Percentiles rank a stretch among this genome's conserved stretches.
phyloP scores from a whole-genome alignment of 2,113 vertebrate species.

The Cheirogaleus medius region DNA sequence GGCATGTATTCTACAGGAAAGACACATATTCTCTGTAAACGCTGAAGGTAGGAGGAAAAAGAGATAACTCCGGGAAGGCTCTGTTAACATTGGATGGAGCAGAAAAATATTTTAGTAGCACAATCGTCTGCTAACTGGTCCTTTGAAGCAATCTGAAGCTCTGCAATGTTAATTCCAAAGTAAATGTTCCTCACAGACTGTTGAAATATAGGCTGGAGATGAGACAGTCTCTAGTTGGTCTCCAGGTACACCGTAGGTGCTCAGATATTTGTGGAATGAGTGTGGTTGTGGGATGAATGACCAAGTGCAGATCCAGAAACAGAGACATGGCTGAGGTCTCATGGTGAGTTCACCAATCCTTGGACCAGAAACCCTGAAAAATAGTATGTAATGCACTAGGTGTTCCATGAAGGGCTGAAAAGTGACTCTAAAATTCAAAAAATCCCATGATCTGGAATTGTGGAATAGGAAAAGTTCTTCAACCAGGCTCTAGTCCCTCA shows the following conservation, averaged over 20 bases:
- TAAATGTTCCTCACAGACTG: not conserved
- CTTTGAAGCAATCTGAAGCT: not conserved
- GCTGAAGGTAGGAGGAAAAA: slow-evolving; percentile 3
- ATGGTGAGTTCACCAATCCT: not conserved
- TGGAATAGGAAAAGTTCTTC: not conserved
- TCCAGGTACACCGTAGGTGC: not conserved
- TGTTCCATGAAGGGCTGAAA: not conserved
- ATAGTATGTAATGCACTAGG: not conserved
- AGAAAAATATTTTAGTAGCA: not conserved
- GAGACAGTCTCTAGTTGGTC: not conserved
- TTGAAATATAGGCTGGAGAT: not conserved
- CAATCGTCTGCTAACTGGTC: not conserved
- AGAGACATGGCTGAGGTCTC: not conserved
- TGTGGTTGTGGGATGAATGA: not conserved
- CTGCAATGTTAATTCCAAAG: not conserved
- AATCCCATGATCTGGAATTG: not conserved
- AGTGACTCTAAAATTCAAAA: not conserved
- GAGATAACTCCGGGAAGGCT: not conserved
- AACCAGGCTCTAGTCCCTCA: not conserved
- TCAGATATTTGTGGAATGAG: not conserved
- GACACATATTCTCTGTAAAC: slow-evolving; percentile 3
- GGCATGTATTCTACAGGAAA: slow-evolving; percentile 30
- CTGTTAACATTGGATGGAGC: not conserved
- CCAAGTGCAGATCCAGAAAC: not conserved
- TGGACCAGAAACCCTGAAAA: not conserved